These are phyloP conservation scores for Sipha maydis DNA, from an alignment of 2,888 invertebrate genomes.

Conservation along the genomic window DNA sequence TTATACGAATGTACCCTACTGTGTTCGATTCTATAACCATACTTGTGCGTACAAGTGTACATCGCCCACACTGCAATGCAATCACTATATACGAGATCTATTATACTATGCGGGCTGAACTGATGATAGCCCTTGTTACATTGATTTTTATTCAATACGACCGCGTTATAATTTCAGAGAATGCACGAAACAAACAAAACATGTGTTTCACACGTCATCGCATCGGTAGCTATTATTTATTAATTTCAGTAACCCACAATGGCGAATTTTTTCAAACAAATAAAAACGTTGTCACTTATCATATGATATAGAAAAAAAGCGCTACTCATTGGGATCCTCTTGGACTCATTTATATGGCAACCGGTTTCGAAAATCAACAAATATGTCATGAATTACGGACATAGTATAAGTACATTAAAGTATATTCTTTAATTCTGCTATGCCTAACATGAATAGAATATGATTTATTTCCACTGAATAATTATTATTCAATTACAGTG, in stretches of 20 bases:
- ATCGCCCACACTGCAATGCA: background rate
- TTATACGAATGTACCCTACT: background rate
- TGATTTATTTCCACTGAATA: constrained; percentile 24
- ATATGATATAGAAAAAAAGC: background rate
- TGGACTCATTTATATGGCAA: background rate
- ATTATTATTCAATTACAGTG: background rate
- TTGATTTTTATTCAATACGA: background rate
- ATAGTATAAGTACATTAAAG: too few species aligned
- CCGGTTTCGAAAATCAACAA: constrained; percentile 35
- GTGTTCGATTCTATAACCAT: background rate
- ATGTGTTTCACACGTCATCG: too few species aligned
- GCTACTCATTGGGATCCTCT: background rate
- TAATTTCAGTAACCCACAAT: background rate
- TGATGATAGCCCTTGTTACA: background rate
- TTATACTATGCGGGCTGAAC: background rate
- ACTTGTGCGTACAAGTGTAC: background rate
- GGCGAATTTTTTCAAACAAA: background rate
- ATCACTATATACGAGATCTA: background rate
- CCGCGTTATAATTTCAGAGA: background rate
- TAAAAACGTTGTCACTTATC: too few species aligned
- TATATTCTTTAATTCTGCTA: too few species aligned
- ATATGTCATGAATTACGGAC: background rate
- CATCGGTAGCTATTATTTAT: background rate
- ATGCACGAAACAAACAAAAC: too few species aligned
- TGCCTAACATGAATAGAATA: background rate